A percentile compares a stretch with the other conserved stretches of the same genome.
phyloP scores from a whole-genome alignment of 2,888 invertebrate species.

The Yponomeuta plumbellus region DNA sequence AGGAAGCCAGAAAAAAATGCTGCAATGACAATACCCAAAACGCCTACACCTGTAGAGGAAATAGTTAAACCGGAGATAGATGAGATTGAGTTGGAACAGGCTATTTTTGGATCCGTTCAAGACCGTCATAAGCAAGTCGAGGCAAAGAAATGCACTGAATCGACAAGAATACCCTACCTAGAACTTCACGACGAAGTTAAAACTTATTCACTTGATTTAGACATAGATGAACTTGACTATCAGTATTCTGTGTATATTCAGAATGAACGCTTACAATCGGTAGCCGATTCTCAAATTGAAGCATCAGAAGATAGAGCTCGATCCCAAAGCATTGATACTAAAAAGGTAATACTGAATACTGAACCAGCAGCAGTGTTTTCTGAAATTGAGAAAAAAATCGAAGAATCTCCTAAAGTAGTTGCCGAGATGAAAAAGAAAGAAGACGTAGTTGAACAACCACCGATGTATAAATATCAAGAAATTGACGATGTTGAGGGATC shows the following conservation, averaged over 20 bases:
- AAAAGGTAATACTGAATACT: not conserved
- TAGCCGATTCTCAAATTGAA: constrained; percentile 18
- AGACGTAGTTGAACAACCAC: not conserved
- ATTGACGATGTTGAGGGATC: not conserved
- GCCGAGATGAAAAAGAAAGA: not conserved
- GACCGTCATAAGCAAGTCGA: constrained; percentile 52
- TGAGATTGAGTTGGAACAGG: constrained; percentile 65
- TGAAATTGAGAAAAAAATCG: not conserved
- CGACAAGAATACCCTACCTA: constrained; percentile 41
- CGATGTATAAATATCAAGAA: not conserved
- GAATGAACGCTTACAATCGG: constrained; percentile 24
- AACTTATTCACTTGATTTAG: constrained; percentile 50
- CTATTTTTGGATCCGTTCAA: constrained; percentile 80
- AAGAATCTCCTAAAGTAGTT: not conserved
- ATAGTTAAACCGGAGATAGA: constrained; percentile 30
- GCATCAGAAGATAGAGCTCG: constrained; percentile 10
- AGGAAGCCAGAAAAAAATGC: not conserved
- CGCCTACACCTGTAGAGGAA: not conserved
- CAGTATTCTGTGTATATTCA: constrained; percentile 44
- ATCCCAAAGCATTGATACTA: constrained; percentile 3
- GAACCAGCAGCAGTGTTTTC: not conserved
- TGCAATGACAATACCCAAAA: constrained; percentile 22
- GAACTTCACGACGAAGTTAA: constrained; percentile 55
- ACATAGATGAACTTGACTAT: constrained; percentile 49
- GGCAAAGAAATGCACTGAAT: constrained; percentile 25